A percentile compares a stretch with the other conserved stretches of the same genome.
Evolutionary conservation across 1,140 invertebrate genomes (phyloP).

Genomic region (Hycleus phaleratus): DNA sequence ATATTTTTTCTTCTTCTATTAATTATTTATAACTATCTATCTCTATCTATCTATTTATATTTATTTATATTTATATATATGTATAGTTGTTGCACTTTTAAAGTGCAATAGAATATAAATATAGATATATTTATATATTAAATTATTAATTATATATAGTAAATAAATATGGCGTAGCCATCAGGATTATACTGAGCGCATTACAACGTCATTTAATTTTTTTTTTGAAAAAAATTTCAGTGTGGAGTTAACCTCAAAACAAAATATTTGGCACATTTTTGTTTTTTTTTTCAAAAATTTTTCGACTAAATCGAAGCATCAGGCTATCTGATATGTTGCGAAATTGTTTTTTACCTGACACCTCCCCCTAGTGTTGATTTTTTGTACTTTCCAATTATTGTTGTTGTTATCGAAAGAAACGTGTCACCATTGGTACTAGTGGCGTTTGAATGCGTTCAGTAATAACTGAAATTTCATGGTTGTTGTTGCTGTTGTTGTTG

Average conservation of each 20-base stretch:
- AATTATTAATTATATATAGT: constrained; percentile 18
- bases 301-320: no score
- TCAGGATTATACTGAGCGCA: constrained; percentile 33
- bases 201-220: constrained; percentile 3
- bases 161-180: constrained; percentile 32
- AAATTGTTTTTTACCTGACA: no score
- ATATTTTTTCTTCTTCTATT: no score
- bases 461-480: constrained; percentile 57
- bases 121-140: no score
- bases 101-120: constrained; percentile 26
- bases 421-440: background rate
- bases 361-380: no score
- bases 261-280: constrained; percentile 30
- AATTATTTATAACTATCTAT: no score
- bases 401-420: background rate
- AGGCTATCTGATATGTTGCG: no score
- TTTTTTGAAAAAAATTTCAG: constrained; percentile 6
- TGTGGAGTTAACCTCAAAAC: no score
- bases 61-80: no score
- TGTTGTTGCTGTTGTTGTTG: constrained; percentile 27
- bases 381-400: background rate
- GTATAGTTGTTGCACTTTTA: constrained; percentile 33
- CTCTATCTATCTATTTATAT: no score
- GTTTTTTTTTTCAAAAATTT: no score
- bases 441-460: constrained; percentile 39